Percentiles rank a stretch among this genome's conserved stretches.
Conservation (phyloP, 2,888 invertebrate genomes). For the Yponomeuta sedellus region DNA sequence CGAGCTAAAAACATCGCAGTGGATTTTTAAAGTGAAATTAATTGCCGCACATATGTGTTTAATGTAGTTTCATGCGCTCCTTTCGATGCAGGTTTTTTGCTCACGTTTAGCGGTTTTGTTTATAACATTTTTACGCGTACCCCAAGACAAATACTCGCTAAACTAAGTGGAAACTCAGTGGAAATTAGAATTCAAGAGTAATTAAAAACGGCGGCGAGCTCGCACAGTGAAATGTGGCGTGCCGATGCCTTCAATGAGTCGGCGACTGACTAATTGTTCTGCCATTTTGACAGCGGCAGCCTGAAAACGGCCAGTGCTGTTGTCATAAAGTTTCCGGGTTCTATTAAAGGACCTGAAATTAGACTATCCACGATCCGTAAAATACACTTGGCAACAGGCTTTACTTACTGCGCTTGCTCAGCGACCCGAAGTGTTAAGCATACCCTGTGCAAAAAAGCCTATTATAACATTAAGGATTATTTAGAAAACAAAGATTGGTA, state of each 20-base stretch:
- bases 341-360: too few species aligned
- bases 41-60: not conserved
- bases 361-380: too few species aligned
- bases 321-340: too few species aligned
- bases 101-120: not conserved
- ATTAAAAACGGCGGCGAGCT: not conserved
- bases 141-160: not conserved
- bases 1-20: not conserved
- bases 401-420: too few species aligned
- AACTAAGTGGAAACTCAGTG: not conserved
- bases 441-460: too few species aligned
- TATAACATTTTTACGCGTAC: not conserved
- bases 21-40: not conserved
- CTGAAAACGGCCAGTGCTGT: too few species aligned
- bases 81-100: not conserved
- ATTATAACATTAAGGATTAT: too few species aligned
- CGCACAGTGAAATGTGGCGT: not conserved
- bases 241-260: not conserved
- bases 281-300: conserved; percentile 1
- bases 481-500: too few species aligned
- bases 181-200: not conserved
- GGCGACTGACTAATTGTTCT: not conserved
- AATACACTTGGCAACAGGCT: too few species aligned
- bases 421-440: too few species aligned
- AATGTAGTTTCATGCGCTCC: not conserved